phyloP scores from a whole-genome alignment of 1,140 invertebrate genomes.

The Apis mellifera region DNA sequence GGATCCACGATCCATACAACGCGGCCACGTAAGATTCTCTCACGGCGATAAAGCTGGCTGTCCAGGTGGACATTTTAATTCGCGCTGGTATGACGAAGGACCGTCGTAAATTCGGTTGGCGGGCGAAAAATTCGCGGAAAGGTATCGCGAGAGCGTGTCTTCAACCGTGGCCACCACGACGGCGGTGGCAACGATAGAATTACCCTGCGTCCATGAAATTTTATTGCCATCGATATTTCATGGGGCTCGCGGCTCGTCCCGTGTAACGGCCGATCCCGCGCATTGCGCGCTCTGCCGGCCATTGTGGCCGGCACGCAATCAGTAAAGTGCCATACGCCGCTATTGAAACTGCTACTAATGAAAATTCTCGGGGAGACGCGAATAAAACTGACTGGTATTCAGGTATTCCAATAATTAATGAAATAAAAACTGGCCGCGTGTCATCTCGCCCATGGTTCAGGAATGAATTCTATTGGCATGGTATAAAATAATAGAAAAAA shows the following conservation, averaged over 20 bases:
- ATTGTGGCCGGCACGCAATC: constrained; percentile 54
- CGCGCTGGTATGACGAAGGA: background rate
- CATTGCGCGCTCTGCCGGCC: constrained; percentile 8
- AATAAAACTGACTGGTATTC: constrained; percentile 58
- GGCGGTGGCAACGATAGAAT: constrained; percentile 41
- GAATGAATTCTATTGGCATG: constrained; percentile 46
- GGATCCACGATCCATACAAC: too few relatives aligned
- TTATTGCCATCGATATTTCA: constrained; percentile 60
- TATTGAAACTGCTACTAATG: constrained; percentile 60
- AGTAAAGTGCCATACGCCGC: constrained; percentile 58
- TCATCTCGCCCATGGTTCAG: constrained; percentile 23
- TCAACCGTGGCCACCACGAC: constrained; percentile 7
- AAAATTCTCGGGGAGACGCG: constrained; percentile 53
- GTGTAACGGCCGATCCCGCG: constrained; percentile 40
- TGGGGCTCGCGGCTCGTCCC: background rate
- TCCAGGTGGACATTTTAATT: constrained; percentile 27
- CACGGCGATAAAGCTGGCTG: background rate
- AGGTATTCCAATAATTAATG: constrained; percentile 65
- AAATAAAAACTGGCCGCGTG: constrained; percentile 59
- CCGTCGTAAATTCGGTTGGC: constrained; percentile 30
- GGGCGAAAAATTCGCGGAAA: constrained; percentile 31
- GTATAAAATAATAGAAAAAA: constrained; percentile 2
- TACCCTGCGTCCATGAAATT: constrained; percentile 33
- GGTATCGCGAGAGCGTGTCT: constrained; percentile 30
- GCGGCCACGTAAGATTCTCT: constrained; percentile 3